Percentiles rank a stretch among this genome's conserved stretches.
These are phyloP conservation scores for Halcyon malimbica DNA, from an alignment of 2,113 vertebrate genomes.

Conservation along the genomic window DNA sequence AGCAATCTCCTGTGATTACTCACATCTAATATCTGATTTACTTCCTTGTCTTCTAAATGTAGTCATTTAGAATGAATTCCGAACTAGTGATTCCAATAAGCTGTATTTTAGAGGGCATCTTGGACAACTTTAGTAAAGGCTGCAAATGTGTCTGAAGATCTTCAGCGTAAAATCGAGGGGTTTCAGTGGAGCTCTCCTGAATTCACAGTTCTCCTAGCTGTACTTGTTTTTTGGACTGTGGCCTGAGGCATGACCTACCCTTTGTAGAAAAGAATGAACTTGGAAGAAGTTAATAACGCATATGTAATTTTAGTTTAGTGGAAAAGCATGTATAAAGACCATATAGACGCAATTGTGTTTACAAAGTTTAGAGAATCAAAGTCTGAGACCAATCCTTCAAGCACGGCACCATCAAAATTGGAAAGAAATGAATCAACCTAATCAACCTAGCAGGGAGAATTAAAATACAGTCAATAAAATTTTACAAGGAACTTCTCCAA, in stretches of 20 bases:
- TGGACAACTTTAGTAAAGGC: background rate
- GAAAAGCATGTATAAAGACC: background rate
- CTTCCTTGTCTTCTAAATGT: background rate
- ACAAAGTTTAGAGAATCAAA: background rate
- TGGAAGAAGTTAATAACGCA: background rate
- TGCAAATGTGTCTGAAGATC: background rate
- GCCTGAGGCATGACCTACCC: background rate
- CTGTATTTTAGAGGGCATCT: background rate
- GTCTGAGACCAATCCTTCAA: background rate
- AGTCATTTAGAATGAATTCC: background rate
- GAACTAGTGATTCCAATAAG: background rate
- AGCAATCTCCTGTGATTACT: background rate
- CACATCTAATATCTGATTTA: background rate
- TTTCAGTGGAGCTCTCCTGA: background rate
- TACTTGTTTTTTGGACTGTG: background rate
- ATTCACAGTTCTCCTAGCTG: background rate
- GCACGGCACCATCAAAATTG: background rate
- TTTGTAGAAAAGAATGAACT: background rate
- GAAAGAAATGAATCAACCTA: slow-evolving; percentile 12
- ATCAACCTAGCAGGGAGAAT: background rate
- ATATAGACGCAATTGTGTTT: background rate
- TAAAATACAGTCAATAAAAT: slow-evolving; percentile 24
- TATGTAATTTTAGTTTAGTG: background rate
- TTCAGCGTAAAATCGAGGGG: background rate
- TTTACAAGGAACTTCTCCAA: background rate